phyloP scores from a whole-genome alignment of 2,797 vertebrate species.

The Netta rufina region DNA sequence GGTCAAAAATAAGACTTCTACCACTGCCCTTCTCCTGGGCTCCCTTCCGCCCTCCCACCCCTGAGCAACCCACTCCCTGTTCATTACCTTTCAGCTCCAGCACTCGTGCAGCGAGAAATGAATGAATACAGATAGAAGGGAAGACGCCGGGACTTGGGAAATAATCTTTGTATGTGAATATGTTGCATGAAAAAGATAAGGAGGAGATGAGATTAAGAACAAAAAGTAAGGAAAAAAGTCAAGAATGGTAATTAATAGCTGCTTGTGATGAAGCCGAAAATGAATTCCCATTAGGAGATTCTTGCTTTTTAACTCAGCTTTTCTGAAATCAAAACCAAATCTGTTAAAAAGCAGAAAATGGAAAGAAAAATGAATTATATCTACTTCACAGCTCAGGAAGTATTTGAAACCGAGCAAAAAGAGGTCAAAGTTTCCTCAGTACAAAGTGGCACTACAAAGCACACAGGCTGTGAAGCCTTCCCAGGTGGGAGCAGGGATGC shows the following conservation, averaged over 20 bases:
- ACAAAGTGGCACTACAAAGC: not conserved
- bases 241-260: not conserved
- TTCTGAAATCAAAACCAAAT: not conserved
- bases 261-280: not conserved
- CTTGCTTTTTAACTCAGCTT: not conserved
- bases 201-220: not conserved
- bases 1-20: not conserved
- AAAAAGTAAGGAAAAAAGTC: not conserved
- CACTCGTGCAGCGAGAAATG: not conserved
- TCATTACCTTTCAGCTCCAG: not conserved
- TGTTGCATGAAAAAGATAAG: not conserved
- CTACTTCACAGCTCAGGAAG: not conserved
- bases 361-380: not conserved
- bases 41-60: not conserved
- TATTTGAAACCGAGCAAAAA: not conserved
- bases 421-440: not conserved
- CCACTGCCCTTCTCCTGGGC: not conserved
- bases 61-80: not conserved
- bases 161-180: not conserved
- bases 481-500: accelerated
- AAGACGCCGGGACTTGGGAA: not conserved
- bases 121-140: not conserved
- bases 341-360: accelerated
- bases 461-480: not conserved
- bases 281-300: not conserved